Evolutionary conservation across 2,888 invertebrate species (phyloP), one percentile per base, ranked within the genome.

Genomic region (Stratiomys singularior): DNA sequence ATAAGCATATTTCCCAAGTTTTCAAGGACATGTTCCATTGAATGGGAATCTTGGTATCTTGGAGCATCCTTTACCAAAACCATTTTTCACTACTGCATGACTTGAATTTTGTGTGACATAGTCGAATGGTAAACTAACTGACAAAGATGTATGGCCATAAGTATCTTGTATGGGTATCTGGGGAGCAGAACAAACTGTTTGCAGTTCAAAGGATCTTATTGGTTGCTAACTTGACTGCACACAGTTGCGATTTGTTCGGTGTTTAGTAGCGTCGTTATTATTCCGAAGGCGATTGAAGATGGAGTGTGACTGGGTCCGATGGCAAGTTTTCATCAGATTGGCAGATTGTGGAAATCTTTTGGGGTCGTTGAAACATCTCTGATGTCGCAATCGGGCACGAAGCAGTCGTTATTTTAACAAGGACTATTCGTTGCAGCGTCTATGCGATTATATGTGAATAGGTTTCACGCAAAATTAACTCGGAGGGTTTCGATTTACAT

Each of bases 31-130:
- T 52, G 18, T 52, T 52, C 4, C 15, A 5, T 15, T 18, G 52
- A n/a, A 18, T 52, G 18, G 52, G n/a, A 52, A 52, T 52, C 52
- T 18, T 52, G 15, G 52, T 13, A 52, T 52, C 52, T 18, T 37
- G 3, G 4, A 52, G 52, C 52, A 37, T 37, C 37, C 37, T 37
- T 37, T 37, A 37, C 4, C 52, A 52, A 18, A 52, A 52, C 52
- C 52, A 52, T 52, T 52, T 52, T 52, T 52, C 52, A 52, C 52
- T 18, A 52, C n/a, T 52, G 18, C 52, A 52, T 52, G 52, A 52
- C 52, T 13, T 52, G 52, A 52, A 52, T 52, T 52, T 37, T 37
- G 37, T 52, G 52, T 13, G 52, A 52, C 52, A 52, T 52, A 52
- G 52, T 52, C 15, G 52, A 13, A 52, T 52, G 52, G 52, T 13